Base-by-base conservation (phyloP, 1,140 invertebrate genomes). In the Amyelois transitella region DNA sequence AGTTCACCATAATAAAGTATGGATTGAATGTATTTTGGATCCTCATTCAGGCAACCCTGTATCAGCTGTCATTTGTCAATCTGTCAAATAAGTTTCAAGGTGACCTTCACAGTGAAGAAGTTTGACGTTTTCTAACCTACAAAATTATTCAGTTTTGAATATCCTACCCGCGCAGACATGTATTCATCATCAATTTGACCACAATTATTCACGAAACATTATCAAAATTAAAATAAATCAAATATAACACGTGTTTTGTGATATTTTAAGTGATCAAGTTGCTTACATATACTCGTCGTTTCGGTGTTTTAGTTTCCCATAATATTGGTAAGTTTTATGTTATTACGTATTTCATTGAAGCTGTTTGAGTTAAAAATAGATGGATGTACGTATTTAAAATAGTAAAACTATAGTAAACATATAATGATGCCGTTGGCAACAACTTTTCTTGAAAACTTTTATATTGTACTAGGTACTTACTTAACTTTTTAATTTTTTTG, bases 161-260 rank as follows among this genome's bases (percentile, higher is more conserved):
- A 71, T 76, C 64, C 78, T 86, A 86, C 81, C 82, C 82, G 81
- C 81, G 66, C 60, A 80, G 74, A 72, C 79, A 75, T 76, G 75
- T 66, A 67, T 73, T 72, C 72, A 64, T 48, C 66, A 43, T 55
- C 58, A 62, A 61, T 66, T 63, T 65, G 53, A 51, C 60, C 64
- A 60, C 64, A 82, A 78, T 72, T 73, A 74, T 72, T 32, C 58
- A 63, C 58, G 49, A 64, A 64, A 43, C 51, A 45, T 49, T 56
- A 62, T 55, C 58, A 60, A 52, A 14, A 63, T 69, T 64, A 49
- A 58, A 59, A 57, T 70, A 64, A 66, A 49, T 19, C 25, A 6
- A 19, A 55, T 52, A 64, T 60, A 61, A 64, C 71, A 75, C 75
- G 74, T 77, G 72, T 67, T 60, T 45, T 61, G 76, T 76, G 71